Conservation (phyloP, 2,113 vertebrate genomes). For the Alosa alosa region DNA sequence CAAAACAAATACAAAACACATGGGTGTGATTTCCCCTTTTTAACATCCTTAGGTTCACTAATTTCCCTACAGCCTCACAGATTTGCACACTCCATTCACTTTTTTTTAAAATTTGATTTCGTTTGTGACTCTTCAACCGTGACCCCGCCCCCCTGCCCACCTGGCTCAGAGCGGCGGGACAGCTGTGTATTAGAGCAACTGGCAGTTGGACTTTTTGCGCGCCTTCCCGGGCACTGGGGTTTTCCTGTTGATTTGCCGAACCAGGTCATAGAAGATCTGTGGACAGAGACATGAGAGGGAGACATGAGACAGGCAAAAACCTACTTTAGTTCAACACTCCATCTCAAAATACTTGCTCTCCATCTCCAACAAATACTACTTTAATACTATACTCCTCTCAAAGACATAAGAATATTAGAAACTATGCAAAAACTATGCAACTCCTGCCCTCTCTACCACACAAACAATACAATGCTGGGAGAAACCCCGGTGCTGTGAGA, state of each 20-base stretch:
- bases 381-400: neutral
- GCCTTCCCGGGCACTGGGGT: conserved; percentile 86
- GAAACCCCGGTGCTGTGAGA: too few relatives aligned
- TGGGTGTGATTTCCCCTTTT: too few relatives aligned
- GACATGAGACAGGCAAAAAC: too few relatives aligned
- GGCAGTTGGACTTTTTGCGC: conserved; percentile 89
- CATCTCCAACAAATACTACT: neutral
- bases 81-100: neutral
- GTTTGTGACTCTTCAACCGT: neutral
- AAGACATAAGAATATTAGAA: too few relatives aligned
- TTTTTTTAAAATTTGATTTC: neutral
- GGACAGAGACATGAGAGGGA: neutral
- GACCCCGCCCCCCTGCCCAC: conserved; percentile 55
- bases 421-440: too few relatives aligned
- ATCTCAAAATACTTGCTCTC: too few relatives aligned
- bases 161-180: conserved; percentile 88
- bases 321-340: neutral
- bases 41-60: too few relatives aligned
- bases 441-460: too few relatives aligned
- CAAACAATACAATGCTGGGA: too few relatives aligned
- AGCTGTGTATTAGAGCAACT: conserved; percentile 86
- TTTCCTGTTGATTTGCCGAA: conserved; percentile 95
- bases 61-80: too few relatives aligned
- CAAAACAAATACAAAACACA: too few relatives aligned
- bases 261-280: conserved; percentile 93